phyloP scores from a whole-genome alignment of 2,888 invertebrate genomes.

The Scaeva pyrastri region DNA sequence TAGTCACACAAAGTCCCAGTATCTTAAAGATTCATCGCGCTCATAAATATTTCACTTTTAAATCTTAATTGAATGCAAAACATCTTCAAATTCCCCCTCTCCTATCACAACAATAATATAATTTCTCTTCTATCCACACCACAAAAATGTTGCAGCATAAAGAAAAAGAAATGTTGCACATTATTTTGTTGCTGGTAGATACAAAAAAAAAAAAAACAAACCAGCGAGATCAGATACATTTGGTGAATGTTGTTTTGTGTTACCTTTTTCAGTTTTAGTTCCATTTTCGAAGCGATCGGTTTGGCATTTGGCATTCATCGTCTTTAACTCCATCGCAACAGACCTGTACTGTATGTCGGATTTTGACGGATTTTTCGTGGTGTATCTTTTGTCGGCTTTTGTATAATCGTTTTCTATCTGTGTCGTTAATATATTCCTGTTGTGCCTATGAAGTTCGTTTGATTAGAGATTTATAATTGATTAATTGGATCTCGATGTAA shows the following conservation, averaged over 20 bases:
- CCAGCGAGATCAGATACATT: constrained; percentile 15
- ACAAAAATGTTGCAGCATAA: constrained; percentile 1
- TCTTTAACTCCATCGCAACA: constrained; percentile 58
- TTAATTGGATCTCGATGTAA: neutral
- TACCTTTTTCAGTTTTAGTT: constrained; percentile 72
- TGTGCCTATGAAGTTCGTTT: neutral
- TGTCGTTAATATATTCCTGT: no score
- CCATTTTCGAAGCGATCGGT: constrained; percentile 68
- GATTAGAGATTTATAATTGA: neutral
- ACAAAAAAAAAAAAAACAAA: constrained; percentile 1
- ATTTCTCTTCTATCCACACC: neutral
- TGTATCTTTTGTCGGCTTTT: neutral
- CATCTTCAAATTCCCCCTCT: neutral
- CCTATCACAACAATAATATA: neutral
- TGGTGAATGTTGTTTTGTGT: constrained; percentile 49
- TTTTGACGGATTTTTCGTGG: constrained; percentile 9
- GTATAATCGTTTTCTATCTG: neutral
- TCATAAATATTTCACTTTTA: no score
- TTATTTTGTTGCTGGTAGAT: constrained; percentile 49
- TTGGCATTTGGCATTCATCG: constrained; percentile 65
- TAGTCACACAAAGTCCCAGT: no score
- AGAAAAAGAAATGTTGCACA: constrained; percentile 43
- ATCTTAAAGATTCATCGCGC: no score
- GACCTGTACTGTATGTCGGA: constrained; percentile 57
- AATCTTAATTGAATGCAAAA: no score